Evolutionary conservation across 1,140 invertebrate genomes (phyloP), one percentile per base, ranked within the genome.

Genomic region (Microplitis mediator): DNA sequence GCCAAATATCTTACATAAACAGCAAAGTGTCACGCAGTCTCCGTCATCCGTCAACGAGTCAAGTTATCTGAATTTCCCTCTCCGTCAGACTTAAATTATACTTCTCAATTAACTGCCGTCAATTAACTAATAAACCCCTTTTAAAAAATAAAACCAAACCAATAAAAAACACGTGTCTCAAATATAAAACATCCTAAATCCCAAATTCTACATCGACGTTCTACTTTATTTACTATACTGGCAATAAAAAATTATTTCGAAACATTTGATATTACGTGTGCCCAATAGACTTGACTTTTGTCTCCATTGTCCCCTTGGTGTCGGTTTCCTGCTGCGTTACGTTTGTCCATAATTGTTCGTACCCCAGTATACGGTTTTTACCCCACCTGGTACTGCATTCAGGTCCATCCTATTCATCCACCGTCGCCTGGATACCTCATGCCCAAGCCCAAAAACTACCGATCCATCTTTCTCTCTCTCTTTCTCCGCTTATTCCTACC

Each of bases 1-100:
- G 78, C 81, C 84, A 86, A 86, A 87, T 86, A 86, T 86, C 85
- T 87, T 86, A 82, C 81, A 85, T 86, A 86, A 87, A 87, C 86
- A 87, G 80, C 80, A 76, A 62, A 82, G 81, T 81, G 81, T 80
- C 82, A 80, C 65, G 80, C 68, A 70, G 67, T 64, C 52, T 70
- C 69, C 71, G 52, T 74, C 75, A 73, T 72, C 64, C 69, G 62
- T 74, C 69, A 74, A 58, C 31, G 34, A 72, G 68, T 69, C 54
- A 31, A 68, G 60, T 64, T 60, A 56, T 63, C 51, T 58, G 14
- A 39, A 58, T 73, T 64, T 68, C 63, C 65, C 36, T 32, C 3
- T 16, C 64, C 39, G 35, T 51, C 64, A 66, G 66, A 72, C 58
- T 72, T 13, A 66, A 31, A 72, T 64, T 50, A 45, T 66, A 65